Percentiles rank a stretch among this genome's conserved stretches.
Conservation (phyloP, 2,888 invertebrate genomes). For the Danaus chrysippus region DNA sequence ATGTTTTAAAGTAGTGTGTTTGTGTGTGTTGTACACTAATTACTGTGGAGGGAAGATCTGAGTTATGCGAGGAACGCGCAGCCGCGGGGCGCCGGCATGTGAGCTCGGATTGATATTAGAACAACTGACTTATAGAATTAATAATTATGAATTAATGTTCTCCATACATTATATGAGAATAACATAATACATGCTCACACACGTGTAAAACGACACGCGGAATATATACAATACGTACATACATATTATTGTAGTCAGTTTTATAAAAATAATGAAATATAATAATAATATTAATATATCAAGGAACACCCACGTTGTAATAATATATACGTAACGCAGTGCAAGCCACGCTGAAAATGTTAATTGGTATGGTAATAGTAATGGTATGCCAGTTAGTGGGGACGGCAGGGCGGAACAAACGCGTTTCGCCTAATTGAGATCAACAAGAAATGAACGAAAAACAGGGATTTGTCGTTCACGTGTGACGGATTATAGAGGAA, state of each 20-base stretch:
- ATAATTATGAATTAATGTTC: too few species aligned
- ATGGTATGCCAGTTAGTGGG: slow-evolving; percentile 34
- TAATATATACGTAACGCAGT: neutral
- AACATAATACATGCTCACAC: too few species aligned
- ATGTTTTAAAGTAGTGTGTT: too few species aligned
- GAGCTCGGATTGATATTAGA: slow-evolving; percentile 32
- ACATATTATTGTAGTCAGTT: too few species aligned
- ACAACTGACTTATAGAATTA: neutral
- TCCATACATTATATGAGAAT: too few species aligned
- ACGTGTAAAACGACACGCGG: too few species aligned
- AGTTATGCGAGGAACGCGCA: slow-evolving; percentile 52
- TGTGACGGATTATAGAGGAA: slow-evolving; percentile 63
- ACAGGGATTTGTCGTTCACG: slow-evolving; percentile 42
- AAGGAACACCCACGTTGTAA: too few species aligned
- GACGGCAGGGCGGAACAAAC: slow-evolving; percentile 53
- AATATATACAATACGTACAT: too few species aligned
- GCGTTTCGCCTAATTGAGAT: slow-evolving; percentile 49
- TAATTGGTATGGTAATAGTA: slow-evolving; percentile 38
- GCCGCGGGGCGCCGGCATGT: slow-evolving; percentile 53
- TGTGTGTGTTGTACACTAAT: too few species aligned
- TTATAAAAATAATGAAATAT: too few species aligned
- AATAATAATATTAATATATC: too few species aligned
- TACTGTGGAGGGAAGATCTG: slow-evolving; percentile 48
- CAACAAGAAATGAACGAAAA: slow-evolving; percentile 39
- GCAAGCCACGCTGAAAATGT: slow-evolving; percentile 18